Conservation (phyloP, 1,140 invertebrate genomes). For the Trachelipus rathkii region DNA sequence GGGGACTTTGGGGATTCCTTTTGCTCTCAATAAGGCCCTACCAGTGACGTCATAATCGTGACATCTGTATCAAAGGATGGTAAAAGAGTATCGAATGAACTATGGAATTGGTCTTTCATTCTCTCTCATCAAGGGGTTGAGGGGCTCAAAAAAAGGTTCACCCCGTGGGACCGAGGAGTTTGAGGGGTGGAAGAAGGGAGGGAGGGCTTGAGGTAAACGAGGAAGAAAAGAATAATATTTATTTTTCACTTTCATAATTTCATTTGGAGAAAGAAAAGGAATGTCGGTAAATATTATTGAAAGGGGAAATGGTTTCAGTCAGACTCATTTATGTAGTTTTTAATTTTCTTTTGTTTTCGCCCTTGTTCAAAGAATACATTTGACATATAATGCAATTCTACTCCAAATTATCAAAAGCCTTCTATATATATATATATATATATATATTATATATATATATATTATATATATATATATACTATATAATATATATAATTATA, state of each 20-base stretch:
- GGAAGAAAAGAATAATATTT: not conserved
- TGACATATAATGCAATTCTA: no score
- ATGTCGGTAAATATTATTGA: conserved; percentile 3
- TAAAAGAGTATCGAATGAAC: conserved; percentile 6
- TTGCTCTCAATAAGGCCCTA: no score
- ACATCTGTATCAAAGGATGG: conserved; percentile 1
- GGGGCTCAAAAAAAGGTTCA: no score
- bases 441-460: no score
- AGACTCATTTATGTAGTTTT: no score
- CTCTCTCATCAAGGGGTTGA: not conserved
- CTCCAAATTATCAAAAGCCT: no score
- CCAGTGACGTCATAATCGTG: not conserved
- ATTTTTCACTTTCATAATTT: conserved; percentile 10
- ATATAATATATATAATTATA: not conserved
- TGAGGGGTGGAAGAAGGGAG: not conserved
- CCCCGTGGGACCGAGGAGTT: not conserved
- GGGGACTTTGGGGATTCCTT: no score
- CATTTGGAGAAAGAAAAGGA: conserved; percentile 7
- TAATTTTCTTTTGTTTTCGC: no score
- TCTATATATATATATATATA: no score
- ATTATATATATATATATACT: not conserved
- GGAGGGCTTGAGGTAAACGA: not conserved
- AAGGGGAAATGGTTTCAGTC: not conserved
- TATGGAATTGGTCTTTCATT: not conserved
- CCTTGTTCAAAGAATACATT: no score